These are phyloP conservation scores for Limnephilus lunatus DNA, from an alignment of 2,888 invertebrate species.

Conservation along the genomic window DNA sequence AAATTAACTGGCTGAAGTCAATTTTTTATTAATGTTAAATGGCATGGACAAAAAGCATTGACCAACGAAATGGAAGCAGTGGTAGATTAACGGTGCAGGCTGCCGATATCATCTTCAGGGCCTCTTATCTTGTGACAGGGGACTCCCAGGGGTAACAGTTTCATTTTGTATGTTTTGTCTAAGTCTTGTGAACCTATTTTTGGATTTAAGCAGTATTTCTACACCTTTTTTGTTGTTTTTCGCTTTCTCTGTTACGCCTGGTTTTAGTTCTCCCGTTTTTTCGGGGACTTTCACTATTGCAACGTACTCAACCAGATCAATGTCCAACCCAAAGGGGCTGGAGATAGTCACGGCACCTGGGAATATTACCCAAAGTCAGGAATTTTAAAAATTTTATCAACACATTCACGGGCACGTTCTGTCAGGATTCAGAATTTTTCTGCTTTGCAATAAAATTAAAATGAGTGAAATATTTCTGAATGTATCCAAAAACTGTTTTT, in stretches of 20 bases:
- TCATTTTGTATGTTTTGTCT: background rate
- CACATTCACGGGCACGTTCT: no score
- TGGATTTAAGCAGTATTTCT: background rate
- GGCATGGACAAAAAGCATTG: background rate
- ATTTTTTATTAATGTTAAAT: background rate
- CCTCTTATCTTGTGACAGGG: background rate
- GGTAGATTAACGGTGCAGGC: background rate
- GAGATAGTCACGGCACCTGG: no score
- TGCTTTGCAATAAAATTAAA: no score
- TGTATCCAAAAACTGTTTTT: no score
- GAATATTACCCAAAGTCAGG: no score
- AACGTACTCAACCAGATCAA: no score
- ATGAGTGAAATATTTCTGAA: no score
- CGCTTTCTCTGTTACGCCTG: background rate
- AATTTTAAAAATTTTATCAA: no score
- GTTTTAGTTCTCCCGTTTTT: background rate
- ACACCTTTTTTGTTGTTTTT: background rate
- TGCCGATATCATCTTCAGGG: background rate
- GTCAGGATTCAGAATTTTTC: no score
- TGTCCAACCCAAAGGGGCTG: no score
- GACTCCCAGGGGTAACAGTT: background rate
- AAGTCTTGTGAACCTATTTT: background rate
- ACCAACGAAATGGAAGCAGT: background rate
- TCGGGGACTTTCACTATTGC: no score
- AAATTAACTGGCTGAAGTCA: no score